Evolutionary conservation across 2,797 vertebrate genomes (phyloP).

Genomic region (Rhabdophis nuchalis): DNA sequence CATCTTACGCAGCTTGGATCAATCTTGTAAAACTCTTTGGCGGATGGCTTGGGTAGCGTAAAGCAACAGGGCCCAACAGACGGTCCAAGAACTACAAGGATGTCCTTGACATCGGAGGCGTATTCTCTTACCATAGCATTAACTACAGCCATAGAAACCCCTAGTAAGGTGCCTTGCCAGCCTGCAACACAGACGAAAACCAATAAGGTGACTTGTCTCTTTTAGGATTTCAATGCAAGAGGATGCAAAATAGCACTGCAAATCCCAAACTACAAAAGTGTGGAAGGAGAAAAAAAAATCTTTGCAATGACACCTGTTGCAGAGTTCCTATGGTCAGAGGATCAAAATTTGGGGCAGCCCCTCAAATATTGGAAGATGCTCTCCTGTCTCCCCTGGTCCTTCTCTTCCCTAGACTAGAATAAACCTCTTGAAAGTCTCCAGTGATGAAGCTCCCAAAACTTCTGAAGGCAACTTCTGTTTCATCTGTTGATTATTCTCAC

Average conservation of each 20-base stretch:
- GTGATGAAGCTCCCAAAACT: too few species aligned
- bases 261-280: not conserved
- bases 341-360: too few species aligned
- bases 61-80: slow-evolving; percentile 91
- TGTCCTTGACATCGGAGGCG: slow-evolving; percentile 72
- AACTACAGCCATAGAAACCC: slow-evolving; percentile 85
- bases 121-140: slow-evolving; percentile 83
- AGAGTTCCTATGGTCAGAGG: not conserved
- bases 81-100: slow-evolving; percentile 84
- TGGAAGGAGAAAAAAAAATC: not conserved
- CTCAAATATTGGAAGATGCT: too few species aligned
- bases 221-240: not conserved
- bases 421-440: too few species aligned
- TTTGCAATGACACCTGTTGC: not conserved
- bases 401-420: too few species aligned
- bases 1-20: slow-evolving; percentile 80
- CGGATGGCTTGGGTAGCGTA: slow-evolving; percentile 74
- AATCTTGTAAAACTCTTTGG: slow-evolving; percentile 74
- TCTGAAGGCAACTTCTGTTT: too few species aligned
- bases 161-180: slow-evolving; percentile 88
- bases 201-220: not conserved
- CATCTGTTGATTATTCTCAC: too few species aligned
- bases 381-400: too few species aligned
- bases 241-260: not conserved
- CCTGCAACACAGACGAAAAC: slow-evolving; percentile 69